Evolutionary conservation across 2,797 vertebrate genomes (phyloP), one percentile per base, ranked within the genome.

Genomic region (Acanthurus tractus): DNA sequence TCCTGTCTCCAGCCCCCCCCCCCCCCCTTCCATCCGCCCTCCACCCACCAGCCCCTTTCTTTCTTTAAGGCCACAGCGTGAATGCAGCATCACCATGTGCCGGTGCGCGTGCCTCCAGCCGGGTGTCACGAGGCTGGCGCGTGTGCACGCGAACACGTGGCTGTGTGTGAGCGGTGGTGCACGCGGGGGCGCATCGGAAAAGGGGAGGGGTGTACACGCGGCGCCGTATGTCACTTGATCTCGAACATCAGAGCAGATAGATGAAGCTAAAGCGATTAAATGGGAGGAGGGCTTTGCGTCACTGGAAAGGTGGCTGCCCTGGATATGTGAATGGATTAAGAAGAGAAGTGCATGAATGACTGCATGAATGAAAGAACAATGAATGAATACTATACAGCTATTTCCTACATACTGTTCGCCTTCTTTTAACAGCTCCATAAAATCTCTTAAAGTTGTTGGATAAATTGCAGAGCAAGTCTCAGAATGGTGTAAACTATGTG

Each of bases 271-370:
- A 86, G 83, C 58, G 74, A 86, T 91, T 86, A 86, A 75, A 87
- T 62, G 36, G 78, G 70, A 71, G 82, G 78, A 81, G 66, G 73
- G 52, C 70, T 82, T 36, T 82, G 74, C 82, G 69, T 90, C 83
- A 89, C 68, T 57, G 67, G 52, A 52, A 82, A 88, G 79, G 78
- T 81, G 81, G 78, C 82, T 89, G 85, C 52, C 79, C 79, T 64
- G 78, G 82, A 86, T 90, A 72, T 85, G 65, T 89, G 88, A 91
- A 90, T 87, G 84, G 86, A 88, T 90, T 85, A 86, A 70, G 77
- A 77, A 62, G 38, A 61, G 29, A 64, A 65, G 64, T 57, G 68
- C 76, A 86, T 83, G 79, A 85, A 84, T 81, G 78, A 63, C n/a
- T 66, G 59, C 40, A 75, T 83, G 81, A 88, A 82, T 86, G 74